Percentiles rank a stretch among this genome's conserved stretches.
Conservation (phyloP, 37 sponge, comb jelly and placozoan species). For the Aphrocallistes beatrix region DNA sequence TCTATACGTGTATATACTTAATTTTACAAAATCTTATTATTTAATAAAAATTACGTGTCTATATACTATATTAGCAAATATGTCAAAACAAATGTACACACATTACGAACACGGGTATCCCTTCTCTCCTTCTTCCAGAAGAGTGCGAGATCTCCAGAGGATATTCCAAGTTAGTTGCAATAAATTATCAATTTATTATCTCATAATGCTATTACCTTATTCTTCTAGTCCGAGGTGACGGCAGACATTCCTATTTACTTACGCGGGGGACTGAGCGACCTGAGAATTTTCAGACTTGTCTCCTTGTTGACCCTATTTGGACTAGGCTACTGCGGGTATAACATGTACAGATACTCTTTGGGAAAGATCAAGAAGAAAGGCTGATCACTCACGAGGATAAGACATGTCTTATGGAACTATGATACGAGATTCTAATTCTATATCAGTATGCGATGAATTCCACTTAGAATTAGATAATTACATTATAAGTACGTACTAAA, state of each 20-base stretch:
- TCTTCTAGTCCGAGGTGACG: neutral
- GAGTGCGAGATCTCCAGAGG: neutral
- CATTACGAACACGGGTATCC: constrained; percentile 18
- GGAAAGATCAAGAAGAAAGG: neutral
- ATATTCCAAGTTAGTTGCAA: neutral
- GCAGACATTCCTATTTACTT: neutral
- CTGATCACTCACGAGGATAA: no score
- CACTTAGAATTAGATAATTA: no score
- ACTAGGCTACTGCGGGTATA: neutral
- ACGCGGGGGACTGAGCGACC: neutral
- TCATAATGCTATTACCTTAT: neutral
- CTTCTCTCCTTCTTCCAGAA: neutral
- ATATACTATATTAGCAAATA: no score
- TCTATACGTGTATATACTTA: no score
- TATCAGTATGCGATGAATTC: no score
- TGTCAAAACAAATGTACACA: neutral
- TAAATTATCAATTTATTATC: neutral
- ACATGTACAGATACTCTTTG: neutral
- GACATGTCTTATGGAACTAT: no score
- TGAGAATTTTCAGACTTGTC: neutral
- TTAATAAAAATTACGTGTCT: no score
- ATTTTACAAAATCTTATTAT: no score
- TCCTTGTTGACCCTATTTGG: neutral
- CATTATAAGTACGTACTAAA: no score
- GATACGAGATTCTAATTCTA: no score